Evolutionary conservation across 1,140 invertebrate genomes (phyloP).

Genomic region (Ceratina australensis): DNA sequence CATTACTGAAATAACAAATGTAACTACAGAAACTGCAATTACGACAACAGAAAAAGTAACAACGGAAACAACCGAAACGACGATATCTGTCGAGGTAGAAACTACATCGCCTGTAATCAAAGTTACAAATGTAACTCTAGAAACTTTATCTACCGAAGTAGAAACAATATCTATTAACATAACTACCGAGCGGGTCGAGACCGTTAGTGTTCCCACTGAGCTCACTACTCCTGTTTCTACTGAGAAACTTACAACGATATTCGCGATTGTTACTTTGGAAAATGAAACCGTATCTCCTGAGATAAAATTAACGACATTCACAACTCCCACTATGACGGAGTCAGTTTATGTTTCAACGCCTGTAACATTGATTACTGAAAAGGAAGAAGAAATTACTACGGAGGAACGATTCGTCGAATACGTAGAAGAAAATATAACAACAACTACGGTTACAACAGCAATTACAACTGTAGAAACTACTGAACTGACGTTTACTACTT

Average conservation of each 20-base stretch:
- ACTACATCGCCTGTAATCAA: neutral
- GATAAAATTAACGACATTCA: neutral
- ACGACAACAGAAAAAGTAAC: neutral
- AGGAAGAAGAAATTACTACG: neutral
- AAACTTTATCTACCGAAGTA: neutral
- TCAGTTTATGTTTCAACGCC: neutral
- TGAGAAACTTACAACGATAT: neutral
- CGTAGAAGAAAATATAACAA: no score
- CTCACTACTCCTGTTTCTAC: rapidly evolving
- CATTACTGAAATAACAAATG: neutral
- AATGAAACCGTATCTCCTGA: neutral
- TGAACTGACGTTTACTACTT: neutral
- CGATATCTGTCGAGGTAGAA: neutral
- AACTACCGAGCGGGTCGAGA: neutral
- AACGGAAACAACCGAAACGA: neutral
- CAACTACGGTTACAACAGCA: no score
- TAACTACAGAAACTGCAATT: neutral
- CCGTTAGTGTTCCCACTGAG: neutral
- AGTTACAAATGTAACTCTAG: neutral
- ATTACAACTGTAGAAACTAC: neutral
- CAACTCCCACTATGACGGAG: neutral
- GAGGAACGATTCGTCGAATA: no score
- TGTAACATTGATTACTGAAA: neutral
- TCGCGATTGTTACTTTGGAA: neutral
- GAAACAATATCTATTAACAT: neutral